Evolutionary conservation across 2,797 vertebrate genomes (phyloP).

Genomic region (Tapera naevia): DNA sequence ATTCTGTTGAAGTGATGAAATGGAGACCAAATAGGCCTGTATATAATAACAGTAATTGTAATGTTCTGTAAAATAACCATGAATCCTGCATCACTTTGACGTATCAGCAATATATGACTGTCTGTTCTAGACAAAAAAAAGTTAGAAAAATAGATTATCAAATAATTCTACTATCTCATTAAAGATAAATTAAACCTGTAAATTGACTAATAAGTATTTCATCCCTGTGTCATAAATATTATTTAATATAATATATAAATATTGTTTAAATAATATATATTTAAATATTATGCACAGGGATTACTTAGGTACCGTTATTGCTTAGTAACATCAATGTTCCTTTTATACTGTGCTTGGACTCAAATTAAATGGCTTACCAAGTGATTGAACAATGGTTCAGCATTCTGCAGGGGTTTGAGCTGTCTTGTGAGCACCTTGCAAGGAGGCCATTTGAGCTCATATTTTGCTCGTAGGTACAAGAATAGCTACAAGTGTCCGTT

Average conservation of each 20-base stretch:
- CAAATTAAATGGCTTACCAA: neutral
- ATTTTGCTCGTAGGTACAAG: neutral
- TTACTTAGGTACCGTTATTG: neutral
- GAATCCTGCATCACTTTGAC: neutral
- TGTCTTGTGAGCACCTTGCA: neutral
- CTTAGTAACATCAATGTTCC: neutral
- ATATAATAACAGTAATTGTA: neutral
- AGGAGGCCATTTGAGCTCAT: neutral
- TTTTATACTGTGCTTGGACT: neutral
- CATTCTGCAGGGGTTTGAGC: neutral
- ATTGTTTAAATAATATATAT: no score
- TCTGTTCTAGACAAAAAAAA: neutral
- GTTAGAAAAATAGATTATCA: neutral
- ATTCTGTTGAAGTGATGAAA: neutral
- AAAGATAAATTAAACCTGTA: neutral
- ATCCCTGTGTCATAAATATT: neutral
- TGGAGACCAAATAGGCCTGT: neutral
- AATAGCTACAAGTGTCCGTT: neutral
- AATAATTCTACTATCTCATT: neutral
- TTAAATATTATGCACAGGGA: neutral
- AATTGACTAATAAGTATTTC: neutral
- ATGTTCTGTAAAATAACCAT: neutral
- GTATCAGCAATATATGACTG: neutral
- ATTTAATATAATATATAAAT: no score
- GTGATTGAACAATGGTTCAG: neutral